Conservation (phyloP, 2,113 vertebrate species). For the Sebastes schlegelii region DNA sequence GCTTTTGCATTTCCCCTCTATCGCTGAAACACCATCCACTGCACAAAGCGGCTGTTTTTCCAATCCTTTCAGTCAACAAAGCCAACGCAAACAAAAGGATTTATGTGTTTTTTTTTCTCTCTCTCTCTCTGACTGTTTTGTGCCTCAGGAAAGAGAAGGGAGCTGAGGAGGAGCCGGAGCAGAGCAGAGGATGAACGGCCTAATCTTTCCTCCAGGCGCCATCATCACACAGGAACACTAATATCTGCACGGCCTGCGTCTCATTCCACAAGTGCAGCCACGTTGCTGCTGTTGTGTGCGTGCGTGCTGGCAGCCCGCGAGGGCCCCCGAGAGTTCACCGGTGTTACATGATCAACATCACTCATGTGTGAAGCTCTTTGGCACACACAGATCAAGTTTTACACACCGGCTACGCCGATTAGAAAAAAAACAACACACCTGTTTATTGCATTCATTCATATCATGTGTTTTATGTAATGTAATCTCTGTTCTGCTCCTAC, state of each 20-base stretch:
- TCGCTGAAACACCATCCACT: background rate
- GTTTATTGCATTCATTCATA: background rate
- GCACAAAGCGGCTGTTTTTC: slow-evolving; percentile 27
- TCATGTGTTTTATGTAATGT: background rate
- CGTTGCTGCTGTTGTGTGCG: slow-evolving; percentile 28
- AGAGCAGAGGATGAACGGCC: slow-evolving; percentile 43
- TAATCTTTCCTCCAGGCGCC: slow-evolving; percentile 74
- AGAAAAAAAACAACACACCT: slow-evolving; percentile 2
- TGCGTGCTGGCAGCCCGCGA: slow-evolving; percentile 27
- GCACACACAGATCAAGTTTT: slow-evolving; percentile 4
- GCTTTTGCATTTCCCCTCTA: background rate
- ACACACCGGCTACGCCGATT: slow-evolving; percentile 8
- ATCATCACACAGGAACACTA: slow-evolving; percentile 48
- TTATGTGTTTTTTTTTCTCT: slow-evolving; percentile 62
- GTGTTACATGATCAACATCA: slow-evolving; percentile 36
- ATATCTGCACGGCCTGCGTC: slow-evolving; percentile 45
- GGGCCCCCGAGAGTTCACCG: slow-evolving; percentile 54
- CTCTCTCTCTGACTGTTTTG: slow-evolving; percentile 60
- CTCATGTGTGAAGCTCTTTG: slow-evolving; percentile 10
- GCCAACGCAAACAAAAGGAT: slow-evolving; percentile 61
- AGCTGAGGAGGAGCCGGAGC: slow-evolving; percentile 41
- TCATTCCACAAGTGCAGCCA: slow-evolving; percentile 73
- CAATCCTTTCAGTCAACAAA: slow-evolving; percentile 44
- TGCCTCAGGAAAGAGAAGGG: slow-evolving; percentile 48
- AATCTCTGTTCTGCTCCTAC: background rate